Conservation (phyloP, 2,888 invertebrate species). For the Cryptus armator region DNA sequence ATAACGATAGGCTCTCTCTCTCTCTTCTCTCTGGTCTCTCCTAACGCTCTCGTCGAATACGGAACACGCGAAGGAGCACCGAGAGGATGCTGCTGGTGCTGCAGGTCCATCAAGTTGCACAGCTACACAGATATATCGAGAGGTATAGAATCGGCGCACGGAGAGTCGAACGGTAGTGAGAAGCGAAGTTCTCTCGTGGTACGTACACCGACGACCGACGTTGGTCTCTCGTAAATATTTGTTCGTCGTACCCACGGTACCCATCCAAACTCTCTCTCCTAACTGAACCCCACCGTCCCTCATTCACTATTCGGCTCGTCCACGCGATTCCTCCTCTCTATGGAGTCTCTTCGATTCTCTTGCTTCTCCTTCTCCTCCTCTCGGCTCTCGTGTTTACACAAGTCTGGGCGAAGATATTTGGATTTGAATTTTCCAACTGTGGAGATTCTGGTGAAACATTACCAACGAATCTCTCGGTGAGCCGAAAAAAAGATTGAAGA, state of each 20-base stretch:
- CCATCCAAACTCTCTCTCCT: slow-evolving; percentile 61
- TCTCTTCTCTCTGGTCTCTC: slow-evolving; percentile 32
- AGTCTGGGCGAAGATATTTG: slow-evolving; percentile 77
- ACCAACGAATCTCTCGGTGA: slow-evolving; percentile 26
- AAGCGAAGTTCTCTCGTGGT: slow-evolving; percentile 47
- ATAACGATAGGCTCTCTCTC: slow-evolving; percentile 71
- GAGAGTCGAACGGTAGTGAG: slow-evolving; percentile 13
- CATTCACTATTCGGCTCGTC: slow-evolving; percentile 16
- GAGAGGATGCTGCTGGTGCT: slow-evolving; percentile 28
- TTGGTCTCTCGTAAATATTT: slow-evolving; percentile 81
- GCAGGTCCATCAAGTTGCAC: slow-evolving; percentile 15
- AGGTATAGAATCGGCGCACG: neutral
- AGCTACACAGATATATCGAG: slow-evolving; percentile 35
- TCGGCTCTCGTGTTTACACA: slow-evolving; percentile 74
- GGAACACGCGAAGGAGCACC: slow-evolving; percentile 19
- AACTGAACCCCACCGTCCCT: slow-evolving; percentile 59
- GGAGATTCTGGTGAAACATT: slow-evolving; percentile 25
- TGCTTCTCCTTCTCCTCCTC: slow-evolving; percentile 26
- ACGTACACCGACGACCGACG: slow-evolving; percentile 73
- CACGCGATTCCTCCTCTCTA: slow-evolving; percentile 20
- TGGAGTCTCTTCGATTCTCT: slow-evolving; percentile 45
- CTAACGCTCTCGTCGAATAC: slow-evolving; percentile 35
- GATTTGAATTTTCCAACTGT: slow-evolving; percentile 75
- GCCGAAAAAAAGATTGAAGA: neutral
- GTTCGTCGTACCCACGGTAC: slow-evolving; percentile 68